These are phyloP conservation scores for Plutomurus gul DNA, from an alignment of 1,140 invertebrate genomes.

Conservation along the genomic window DNA sequence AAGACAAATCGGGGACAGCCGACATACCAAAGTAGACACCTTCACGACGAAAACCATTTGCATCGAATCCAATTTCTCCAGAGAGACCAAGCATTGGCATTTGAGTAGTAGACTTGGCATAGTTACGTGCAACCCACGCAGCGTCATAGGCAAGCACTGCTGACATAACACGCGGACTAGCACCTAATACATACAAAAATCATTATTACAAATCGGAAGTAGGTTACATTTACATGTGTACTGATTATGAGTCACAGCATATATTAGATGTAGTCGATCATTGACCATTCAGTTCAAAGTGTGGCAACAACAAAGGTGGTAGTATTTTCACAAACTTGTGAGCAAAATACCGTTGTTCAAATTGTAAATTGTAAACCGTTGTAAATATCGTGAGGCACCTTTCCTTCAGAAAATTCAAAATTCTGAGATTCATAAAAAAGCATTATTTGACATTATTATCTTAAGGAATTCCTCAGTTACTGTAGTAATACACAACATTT, in stretches of 20 bases:
- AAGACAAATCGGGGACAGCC: slow-evolving; percentile 7
- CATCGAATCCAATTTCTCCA: slow-evolving; percentile 45
- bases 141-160: slow-evolving; percentile 48
- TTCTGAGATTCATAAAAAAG: too few species aligned
- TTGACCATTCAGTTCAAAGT: too few species aligned
- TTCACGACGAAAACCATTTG: slow-evolving; percentile 32
- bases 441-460: too few species aligned
- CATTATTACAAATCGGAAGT: not conserved
- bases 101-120: not conserved
- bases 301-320: too few species aligned
- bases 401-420: too few species aligned
- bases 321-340: too few species aligned
- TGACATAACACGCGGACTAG: slow-evolving; percentile 41
- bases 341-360: too few species aligned
- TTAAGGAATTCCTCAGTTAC: too few species aligned
- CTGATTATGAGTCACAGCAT: not conserved
- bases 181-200: slow-evolving; percentile 25
- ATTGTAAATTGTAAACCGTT: too few species aligned
- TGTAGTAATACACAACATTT: too few species aligned
- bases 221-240: not conserved
- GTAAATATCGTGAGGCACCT: too few species aligned
- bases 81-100: slow-evolving; percentile 36
- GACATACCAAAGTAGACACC: slow-evolving; percentile 46
- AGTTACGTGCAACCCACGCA: slow-evolving; percentile 20
- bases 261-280: too few species aligned